phyloP scores from a whole-genome alignment of 2,113 vertebrate species.

The Romanogobio albipinnatus region DNA sequence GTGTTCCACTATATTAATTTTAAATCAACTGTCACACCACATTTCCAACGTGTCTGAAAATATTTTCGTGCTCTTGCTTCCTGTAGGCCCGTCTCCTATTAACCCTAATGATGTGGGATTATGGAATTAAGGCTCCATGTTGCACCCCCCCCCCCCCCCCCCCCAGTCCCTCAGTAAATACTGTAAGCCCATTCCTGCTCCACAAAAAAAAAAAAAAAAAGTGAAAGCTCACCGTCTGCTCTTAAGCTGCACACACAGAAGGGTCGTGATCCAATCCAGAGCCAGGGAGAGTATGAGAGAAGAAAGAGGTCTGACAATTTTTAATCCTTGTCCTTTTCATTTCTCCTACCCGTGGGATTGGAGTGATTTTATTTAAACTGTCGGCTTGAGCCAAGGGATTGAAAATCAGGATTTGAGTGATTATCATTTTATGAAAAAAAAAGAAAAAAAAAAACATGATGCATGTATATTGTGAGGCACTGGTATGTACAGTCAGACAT shows the following conservation, averaged over 20 bases:
- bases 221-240: constrained; percentile 87
- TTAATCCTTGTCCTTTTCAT: constrained; percentile 94
- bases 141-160: constrained; percentile 85
- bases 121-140: constrained; percentile 85
- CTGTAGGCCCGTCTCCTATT: constrained; percentile 80
- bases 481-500: constrained; percentile 9
- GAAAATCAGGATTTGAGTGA: constrained; percentile 90
- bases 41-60: constrained; percentile 36
- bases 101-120: constrained; percentile 87
- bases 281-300: constrained; percentile 80
- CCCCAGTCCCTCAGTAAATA: constrained; percentile 87
- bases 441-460: constrained; percentile 7
- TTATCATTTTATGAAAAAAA: constrained; percentile 83
- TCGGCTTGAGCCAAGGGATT: constrained; percentile 89
- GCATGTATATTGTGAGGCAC: constrained; percentile 13
- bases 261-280: constrained; percentile 89
- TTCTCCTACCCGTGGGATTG: constrained; percentile 90
- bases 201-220: constrained; percentile 76
- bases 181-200: constrained; percentile 85
- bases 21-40: background rate
- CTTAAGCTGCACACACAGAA: constrained; percentile 84
- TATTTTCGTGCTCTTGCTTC: constrained; percentile 70
- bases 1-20: background rate
- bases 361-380: constrained; percentile 93
- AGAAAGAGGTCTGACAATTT: constrained; percentile 82